Base-by-base conservation (phyloP, 2,888 invertebrate species). In the Congeria kusceri region DNA sequence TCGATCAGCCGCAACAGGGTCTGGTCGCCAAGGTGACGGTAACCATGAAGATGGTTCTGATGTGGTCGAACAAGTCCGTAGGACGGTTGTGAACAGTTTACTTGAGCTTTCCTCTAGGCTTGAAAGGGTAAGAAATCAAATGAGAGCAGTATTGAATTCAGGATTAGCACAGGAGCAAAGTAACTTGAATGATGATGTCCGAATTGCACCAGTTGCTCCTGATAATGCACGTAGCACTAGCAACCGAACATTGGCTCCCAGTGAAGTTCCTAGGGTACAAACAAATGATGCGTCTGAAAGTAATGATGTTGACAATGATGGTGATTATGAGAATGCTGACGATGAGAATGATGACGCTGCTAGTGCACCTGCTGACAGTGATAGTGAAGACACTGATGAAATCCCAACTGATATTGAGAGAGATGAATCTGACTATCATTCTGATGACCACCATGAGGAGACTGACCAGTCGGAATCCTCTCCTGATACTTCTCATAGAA, bases 51-150 rank as follows among this genome's bases (percentile, higher is more conserved):
- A 70, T 46, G 83, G 62, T 18, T 63, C 64, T 61, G 83, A 83
- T 69, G 80, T 83, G 1, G 77, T 83, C 1, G 77, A 83, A 27
- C 83, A 80, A 49, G 83, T 83, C 1, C 79, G 79, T 57, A 70
- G 79, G 27, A 83, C 83, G 3, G 77, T 83, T 39, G 79, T 83
- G 3, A 73, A 74, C 27, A 83, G 79, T 49, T 56, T 83, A 44
- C 67, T 83, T 74, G 83, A 83, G 59, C 57, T 83, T 28, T 76
- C 79, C 5, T 83, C 83, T 4, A 47, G 77, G 11, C 53, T 83
- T 20, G 79, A 79, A 29, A 58, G 77, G 63, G 77, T 80, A 3
- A 58, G 83, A 23, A 77, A 79, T 53, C 79, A 83, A 49, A 79
- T 83, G 80, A 67, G 83, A 44, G 68, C 83, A 3, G 83, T 83